Evolutionary conservation across 2,797 vertebrate species (phyloP).

Genomic region (Halcyon smyrnensis): DNA sequence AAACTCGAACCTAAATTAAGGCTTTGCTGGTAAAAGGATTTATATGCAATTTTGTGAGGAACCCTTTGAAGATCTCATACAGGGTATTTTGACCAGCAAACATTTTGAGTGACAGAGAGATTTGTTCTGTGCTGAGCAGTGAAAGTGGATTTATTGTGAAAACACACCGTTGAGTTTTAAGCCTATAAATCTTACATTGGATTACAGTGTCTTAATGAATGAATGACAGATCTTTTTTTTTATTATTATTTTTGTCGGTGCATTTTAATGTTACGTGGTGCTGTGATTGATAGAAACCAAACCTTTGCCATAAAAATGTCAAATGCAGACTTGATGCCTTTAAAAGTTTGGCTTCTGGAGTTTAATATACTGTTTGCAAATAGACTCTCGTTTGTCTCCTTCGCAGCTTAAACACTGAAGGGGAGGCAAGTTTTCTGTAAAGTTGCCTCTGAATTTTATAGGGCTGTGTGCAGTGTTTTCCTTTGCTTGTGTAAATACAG

Average conservation of each 20-base stretch:
- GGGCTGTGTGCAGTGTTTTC: constrained; percentile 52
- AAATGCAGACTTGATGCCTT: constrained; percentile 75
- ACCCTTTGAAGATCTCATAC: constrained; percentile 78
- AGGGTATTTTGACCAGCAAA: constrained; percentile 74
- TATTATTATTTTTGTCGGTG: constrained; percentile 11
- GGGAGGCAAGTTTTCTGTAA: constrained; percentile 62
- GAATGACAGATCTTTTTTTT: constrained; percentile 79
- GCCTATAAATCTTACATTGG: constrained; percentile 78
- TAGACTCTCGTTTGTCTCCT: constrained; percentile 77
- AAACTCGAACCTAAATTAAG: constrained; percentile 78
- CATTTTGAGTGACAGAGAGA: constrained; percentile 70
- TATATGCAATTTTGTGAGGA: constrained; percentile 75
- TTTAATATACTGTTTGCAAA: constrained; percentile 84
- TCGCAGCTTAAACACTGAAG: constrained; percentile 62
- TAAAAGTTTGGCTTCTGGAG: constrained; percentile 82
- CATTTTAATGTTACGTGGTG: constrained; percentile 80
- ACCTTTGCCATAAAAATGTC: constrained; percentile 81
- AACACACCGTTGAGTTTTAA: constrained; percentile 76
- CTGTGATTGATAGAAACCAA: constrained; percentile 83
- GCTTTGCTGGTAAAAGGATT: constrained; percentile 77
- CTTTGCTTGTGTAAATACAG: constrained; percentile 64
- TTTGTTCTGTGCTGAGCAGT: constrained; percentile 74
- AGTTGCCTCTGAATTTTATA: constrained; percentile 68
- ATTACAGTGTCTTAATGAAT: constrained; percentile 84
- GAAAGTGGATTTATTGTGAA: constrained; percentile 81